Evolutionary conservation across 2,113 vertebrate genomes (phyloP), one percentile per base, ranked within the genome.

Genomic region (Perccottus glenii): DNA sequence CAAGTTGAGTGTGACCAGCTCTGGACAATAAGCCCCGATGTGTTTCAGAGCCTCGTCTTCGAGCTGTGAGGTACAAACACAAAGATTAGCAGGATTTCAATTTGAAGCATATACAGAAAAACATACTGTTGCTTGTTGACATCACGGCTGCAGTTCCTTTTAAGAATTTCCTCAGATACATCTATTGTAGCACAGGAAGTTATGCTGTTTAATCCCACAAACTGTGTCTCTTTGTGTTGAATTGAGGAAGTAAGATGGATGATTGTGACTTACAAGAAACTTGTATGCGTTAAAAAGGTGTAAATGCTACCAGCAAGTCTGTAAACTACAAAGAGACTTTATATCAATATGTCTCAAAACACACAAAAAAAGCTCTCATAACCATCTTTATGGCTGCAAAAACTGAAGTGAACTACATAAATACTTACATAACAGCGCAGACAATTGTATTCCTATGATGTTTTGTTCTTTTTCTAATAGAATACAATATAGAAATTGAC

Each of bases 1-100:
- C 48, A 99, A 87, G 89, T 98, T 99, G 84, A 99, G 93, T 4
- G 98, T 98, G 91, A 98, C 94, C 91, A 99, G 90, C 33, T 99
- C 96, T 3, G 97, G 96, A 90, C 97, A 99, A 73, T 98, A 92
- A 9, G 94, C 93, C 19, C 98, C 97, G 1, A 99, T 99, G 81
- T 97, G 95, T 74, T 98, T 98, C 81, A 99, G 92, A 60, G 98
- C 97, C 91, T 98, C 97, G 2, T 99, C 97, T 86, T 99, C 97
- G 19, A 99, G 88, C 97, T 99, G 87, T 0, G 75, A 66, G 60
- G 51, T 43, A 72, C 15, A 14, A 38, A 50, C 11, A 36, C 52
- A 55, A 27, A 27, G 1, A 27, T 27, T 1, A 27, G 19, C 3
- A 27, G 1, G 6, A 43, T 43, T 6, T 11, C 12, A 5, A 63